Percentiles rank a stretch among this genome's conserved stretches.
Conservation (phyloP, 2,888 invertebrate genomes). For the Dascillus cervinus region DNA sequence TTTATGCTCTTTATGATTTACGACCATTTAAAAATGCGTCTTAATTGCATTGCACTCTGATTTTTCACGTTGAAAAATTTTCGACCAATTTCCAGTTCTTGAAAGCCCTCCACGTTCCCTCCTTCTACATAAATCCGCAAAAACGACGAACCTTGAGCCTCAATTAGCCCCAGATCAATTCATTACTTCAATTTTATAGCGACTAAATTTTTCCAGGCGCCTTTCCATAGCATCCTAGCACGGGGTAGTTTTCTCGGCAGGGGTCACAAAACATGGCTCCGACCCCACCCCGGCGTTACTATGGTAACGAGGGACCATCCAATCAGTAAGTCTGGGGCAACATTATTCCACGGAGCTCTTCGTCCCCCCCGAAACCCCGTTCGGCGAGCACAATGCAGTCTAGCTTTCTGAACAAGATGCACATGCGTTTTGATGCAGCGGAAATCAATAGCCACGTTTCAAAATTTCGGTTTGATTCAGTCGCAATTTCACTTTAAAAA, state of each 20-base stretch:
- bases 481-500: no score
- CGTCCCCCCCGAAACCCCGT: slow-evolving; percentile 10
- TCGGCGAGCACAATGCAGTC: slow-evolving; percentile 11
- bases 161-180: no score
- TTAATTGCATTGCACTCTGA: no score
- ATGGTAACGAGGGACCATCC: slow-evolving; percentile 36
- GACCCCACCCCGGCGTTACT: slow-evolving; percentile 38
- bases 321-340: slow-evolving; percentile 31
- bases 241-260: slow-evolving; percentile 15
- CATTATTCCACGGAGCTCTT: slow-evolving; percentile 25
- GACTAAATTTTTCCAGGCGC: slow-evolving; percentile 10
- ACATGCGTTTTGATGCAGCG: slow-evolving; percentile 26
- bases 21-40: slow-evolving; percentile 14
- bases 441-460: no score
- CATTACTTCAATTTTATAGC: slow-evolving; percentile 5
- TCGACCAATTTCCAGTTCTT: no score
- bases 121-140: no score
- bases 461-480: no score
- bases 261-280: slow-evolving; percentile 38
- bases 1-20: slow-evolving; percentile 21
- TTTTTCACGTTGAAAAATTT: no score
- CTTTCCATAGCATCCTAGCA: slow-evolving; percentile 12
- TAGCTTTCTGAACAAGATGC: slow-evolving; percentile 22
- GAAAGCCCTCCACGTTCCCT: no score
- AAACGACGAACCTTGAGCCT: no score